These are phyloP conservation scores for Opisthocomus hoazin DNA, from an alignment of 2,113 vertebrate species.

Conservation along the genomic window DNA sequence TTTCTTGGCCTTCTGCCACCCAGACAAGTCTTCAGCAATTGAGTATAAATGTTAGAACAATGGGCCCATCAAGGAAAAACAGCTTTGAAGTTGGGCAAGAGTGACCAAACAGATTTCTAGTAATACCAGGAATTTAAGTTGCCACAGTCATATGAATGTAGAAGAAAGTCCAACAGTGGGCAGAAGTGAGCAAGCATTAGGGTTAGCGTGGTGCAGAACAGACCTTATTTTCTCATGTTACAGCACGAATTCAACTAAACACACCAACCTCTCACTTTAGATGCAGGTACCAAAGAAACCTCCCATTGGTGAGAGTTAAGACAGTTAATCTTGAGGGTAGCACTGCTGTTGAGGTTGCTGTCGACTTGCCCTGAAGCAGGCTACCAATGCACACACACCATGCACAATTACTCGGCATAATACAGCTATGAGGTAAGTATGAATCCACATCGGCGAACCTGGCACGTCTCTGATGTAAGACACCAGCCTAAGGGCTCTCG, in stretches of 20 bases:
- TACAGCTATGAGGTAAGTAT: background rate
- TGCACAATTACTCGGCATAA: background rate
- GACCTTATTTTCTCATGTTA: background rate
- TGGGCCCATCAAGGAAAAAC: background rate
- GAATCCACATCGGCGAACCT: background rate
- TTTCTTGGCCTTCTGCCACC: conserved; percentile 45
- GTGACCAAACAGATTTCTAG: conserved; percentile 28
- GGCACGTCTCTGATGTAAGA: background rate
- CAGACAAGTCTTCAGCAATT: background rate
- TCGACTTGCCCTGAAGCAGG: background rate
- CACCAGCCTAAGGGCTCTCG: background rate
- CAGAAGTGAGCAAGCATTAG: background rate
- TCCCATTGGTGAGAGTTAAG: background rate
- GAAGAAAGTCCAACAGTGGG: background rate
- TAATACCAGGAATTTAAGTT: background rate
- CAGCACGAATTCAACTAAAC: background rate
- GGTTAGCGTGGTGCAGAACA: background rate
- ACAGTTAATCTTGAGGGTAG: background rate
- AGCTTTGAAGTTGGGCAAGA: conserved; percentile 29
- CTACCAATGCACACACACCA: background rate
- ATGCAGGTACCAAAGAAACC: background rate
- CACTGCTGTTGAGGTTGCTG: background rate
- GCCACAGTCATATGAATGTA: background rate
- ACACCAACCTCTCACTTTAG: background rate
- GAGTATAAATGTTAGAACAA: background rate